Evolutionary conservation across 2,113 vertebrate genomes (phyloP).

Genomic region (Prochilodus magdalenae): DNA sequence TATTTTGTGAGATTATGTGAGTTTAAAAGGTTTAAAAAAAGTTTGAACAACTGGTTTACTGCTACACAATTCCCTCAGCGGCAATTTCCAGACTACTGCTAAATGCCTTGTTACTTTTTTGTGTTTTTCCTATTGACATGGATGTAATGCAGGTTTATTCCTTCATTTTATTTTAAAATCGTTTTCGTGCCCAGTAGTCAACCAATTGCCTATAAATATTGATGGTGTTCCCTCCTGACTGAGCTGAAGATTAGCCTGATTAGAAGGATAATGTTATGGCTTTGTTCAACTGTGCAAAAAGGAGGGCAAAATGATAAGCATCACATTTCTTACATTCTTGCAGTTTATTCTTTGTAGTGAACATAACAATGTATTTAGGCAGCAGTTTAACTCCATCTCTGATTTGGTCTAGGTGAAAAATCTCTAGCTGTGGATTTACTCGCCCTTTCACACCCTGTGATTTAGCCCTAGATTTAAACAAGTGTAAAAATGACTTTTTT

Average conservation of each 20-base stretch:
- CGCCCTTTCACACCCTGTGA: too few species aligned
- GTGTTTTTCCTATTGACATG: not conserved
- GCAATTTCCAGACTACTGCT: not conserved
- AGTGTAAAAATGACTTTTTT: too few species aligned
- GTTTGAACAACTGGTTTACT: not conserved
- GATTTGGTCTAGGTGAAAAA: too few species aligned
- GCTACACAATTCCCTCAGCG: not conserved
- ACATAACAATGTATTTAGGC: too few species aligned
- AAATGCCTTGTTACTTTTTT: not conserved
- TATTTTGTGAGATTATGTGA: not conserved
- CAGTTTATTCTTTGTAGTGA: too few species aligned
- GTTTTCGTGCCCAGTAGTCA: not conserved
- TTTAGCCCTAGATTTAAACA: too few species aligned
- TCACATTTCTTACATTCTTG: not conserved
- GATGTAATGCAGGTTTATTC: not conserved
- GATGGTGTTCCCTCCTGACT: not conserved
- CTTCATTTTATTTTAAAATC: not conserved
- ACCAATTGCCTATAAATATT: not conserved
- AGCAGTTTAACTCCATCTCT: too few species aligned
- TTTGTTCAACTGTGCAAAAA: not conserved
- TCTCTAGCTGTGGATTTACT: too few species aligned
- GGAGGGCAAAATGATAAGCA: not conserved
- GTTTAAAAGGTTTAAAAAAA: not conserved
- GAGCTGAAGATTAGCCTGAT: not conserved
- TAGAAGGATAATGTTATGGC: not conserved